Evolutionary conservation across 2,113 vertebrate genomes (phyloP).

Genomic region (Oxyruncus cristatus): DNA sequence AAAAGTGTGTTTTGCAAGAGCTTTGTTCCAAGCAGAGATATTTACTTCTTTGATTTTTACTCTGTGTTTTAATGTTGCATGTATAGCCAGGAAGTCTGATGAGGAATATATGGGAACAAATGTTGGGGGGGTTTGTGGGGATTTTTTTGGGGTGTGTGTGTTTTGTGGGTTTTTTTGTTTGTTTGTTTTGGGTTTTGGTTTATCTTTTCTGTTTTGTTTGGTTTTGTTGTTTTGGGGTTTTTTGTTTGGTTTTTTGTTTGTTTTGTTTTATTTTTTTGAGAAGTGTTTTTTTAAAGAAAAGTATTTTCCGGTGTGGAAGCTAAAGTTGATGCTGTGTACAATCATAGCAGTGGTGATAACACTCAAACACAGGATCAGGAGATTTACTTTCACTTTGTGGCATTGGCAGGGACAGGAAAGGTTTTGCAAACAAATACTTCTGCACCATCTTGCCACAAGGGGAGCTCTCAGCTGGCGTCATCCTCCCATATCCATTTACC

Average conservation of each 20-base stretch:
- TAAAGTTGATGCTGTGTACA: not conserved
- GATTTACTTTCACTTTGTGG: slow-evolving; percentile 11
- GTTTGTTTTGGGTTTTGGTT: not conserved
- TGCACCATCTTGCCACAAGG: accelerated
- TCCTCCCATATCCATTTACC: accelerated
- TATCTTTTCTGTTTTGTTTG: too few species aligned
- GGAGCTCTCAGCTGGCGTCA: accelerated
- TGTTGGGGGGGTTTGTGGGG: not conserved
- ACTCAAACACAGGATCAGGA: not conserved
- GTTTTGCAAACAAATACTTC: not conserved
- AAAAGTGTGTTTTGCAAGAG: not conserved
- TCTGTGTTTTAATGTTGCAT: not conserved
- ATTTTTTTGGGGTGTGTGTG: too few species aligned
- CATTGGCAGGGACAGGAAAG: not conserved
- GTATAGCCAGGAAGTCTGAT: not conserved
- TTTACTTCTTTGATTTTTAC: not conserved
- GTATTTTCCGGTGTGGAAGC: not conserved
- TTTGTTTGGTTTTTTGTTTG: not conserved
- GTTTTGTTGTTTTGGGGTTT: too few species aligned
- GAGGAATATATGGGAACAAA: not conserved
- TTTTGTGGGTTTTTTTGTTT: too few species aligned
- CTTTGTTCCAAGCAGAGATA: not conserved
- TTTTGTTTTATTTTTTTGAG: not conserved
- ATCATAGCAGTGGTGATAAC: not conserved
- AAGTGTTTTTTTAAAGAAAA: not conserved